Evolutionary conservation across 2,113 vertebrate species (phyloP).

Genomic region (Lophius piscatorius): DNA sequence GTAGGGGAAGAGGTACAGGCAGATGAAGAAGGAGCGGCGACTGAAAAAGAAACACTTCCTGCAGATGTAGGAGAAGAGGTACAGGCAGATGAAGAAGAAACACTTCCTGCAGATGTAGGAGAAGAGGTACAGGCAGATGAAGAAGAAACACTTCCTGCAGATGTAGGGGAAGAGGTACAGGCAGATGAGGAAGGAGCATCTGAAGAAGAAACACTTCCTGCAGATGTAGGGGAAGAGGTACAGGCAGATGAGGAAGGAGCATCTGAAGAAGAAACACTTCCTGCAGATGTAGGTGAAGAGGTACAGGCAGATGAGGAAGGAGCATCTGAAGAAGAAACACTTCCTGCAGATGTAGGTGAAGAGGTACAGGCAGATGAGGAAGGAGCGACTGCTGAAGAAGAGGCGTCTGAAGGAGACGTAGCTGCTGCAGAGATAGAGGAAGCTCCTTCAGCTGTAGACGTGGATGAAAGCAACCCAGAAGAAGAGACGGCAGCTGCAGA

Average conservation of each 20-base stretch:
- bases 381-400: neutral
- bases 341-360: neutral
- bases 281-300: neutral
- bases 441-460: conserved; percentile 1
- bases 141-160: conserved; percentile 5
- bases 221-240: conserved; percentile 5
- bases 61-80: no score
- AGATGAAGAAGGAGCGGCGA: no score
- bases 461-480: no score
- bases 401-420: conserved; percentile 16
- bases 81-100: neutral
- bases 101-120: neutral
- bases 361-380: conserved; percentile 21
- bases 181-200: neutral
- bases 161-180: neutral
- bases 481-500: conserved; percentile 13
- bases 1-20: no score
- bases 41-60: no score
- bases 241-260: neutral
- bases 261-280: conserved; percentile 5
- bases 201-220: neutral
- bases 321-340: neutral
- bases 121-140: neutral
- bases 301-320: neutral
- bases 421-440: neutral